Conservation (phyloP, 1,140 invertebrate species). For the Parasteatoda tepidariorum region DNA sequence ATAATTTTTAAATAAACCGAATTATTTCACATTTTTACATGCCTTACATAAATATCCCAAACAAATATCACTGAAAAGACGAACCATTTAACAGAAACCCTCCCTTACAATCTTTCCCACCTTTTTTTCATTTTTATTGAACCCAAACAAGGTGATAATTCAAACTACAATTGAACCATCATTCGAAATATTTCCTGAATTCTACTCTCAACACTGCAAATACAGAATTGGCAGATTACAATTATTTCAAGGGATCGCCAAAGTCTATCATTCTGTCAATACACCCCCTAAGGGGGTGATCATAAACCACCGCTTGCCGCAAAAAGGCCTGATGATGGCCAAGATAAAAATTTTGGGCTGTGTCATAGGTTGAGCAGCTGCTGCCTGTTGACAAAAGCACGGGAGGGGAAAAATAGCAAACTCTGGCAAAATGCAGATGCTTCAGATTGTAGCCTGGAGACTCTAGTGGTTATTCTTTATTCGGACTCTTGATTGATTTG, state of each 20-base stretch:
- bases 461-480: background rate
- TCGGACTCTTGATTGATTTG: constrained; percentile 44
- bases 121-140: no score
- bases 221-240: constrained; percentile 42
- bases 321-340: constrained; percentile 20
- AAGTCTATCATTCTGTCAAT: background rate
- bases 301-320: background rate
- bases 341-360: constrained; percentile 37
- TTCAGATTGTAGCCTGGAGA: background rate
- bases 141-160: no score
- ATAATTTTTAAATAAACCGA: no score
- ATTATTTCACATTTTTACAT: no score
- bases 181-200: background rate
- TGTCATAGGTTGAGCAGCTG: constrained; percentile 20
- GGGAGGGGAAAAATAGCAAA: background rate
- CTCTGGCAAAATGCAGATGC: constrained; percentile 32
- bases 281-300: background rate
- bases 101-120: no score
- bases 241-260: constrained; percentile 9
- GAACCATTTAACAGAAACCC: no score
- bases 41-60: no score
- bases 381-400: constrained; percentile 15
- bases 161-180: no score
- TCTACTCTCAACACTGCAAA: background rate
- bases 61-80: no score